phyloP scores from a whole-genome alignment of 2,797 vertebrate species.

The Notamacropus eugenii region DNA sequence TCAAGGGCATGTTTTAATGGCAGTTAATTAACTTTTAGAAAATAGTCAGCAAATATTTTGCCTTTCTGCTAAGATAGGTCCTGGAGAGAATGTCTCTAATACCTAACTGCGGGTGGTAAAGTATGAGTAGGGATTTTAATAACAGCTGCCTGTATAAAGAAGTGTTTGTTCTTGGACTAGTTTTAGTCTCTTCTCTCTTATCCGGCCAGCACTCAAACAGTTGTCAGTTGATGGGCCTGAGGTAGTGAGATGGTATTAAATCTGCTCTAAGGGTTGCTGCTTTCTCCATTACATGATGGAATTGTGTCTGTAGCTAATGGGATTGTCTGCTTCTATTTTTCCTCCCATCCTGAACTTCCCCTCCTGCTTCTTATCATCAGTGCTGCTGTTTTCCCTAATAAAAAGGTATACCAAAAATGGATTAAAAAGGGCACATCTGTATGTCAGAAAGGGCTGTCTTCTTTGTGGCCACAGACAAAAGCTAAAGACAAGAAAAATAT shows the following conservation, averaged over 20 bases:
- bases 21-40: conserved; percentile 79
- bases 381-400: conserved; percentile 64
- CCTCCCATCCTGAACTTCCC: conserved; percentile 62
- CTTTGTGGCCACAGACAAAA: background rate
- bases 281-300: conserved; percentile 67
- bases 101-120: conserved; percentile 62
- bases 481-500: conserved; percentile 4
- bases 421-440: conserved; percentile 46
- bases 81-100: conserved; percentile 52
- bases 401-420: conserved; percentile 61
- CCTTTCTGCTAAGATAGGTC: conserved; percentile 68
- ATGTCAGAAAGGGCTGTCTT: background rate
- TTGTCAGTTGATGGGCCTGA: conserved; percentile 68
- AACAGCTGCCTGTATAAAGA: conserved; percentile 71
- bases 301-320: conserved; percentile 51
- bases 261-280: conserved; percentile 70
- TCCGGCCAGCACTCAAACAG: conserved; percentile 60
- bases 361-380: conserved; percentile 67
- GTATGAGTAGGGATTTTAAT: conserved; percentile 76
- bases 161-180: conserved; percentile 70
- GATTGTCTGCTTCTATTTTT: conserved; percentile 64
- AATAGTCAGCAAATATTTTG: conserved; percentile 80
- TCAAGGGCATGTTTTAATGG: conserved; percentile 75
- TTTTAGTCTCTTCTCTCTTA: conserved; percentile 54
- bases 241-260: conserved; percentile 68